Evolutionary conservation across 2,888 invertebrate species (phyloP).

Genomic region (Cerceris ruficornis): DNA sequence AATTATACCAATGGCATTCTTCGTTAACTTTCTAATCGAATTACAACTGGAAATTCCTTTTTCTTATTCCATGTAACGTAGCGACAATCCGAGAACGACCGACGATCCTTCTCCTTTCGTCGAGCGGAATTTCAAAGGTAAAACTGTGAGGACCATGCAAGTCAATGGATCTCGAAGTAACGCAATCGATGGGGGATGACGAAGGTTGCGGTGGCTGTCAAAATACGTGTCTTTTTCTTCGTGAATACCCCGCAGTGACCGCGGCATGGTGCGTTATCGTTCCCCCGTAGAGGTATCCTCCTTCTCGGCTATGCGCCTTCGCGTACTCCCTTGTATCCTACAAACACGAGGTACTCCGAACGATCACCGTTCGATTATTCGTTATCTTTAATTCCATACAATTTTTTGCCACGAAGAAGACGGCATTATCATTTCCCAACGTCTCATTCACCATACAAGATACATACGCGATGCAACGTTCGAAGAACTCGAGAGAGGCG

Average conservation of each 20-base stretch:
- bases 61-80: neutral
- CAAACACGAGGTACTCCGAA: constrained; percentile 3
- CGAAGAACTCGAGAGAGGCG: neutral
- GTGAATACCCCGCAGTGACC: constrained; percentile 69
- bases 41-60: neutral
- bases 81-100: neutral
- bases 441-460: neutral
- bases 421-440: too few species aligned
- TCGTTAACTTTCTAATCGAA: neutral
- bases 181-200: constrained; percentile 67
- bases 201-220: constrained; percentile 74
- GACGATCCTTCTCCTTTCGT: neutral
- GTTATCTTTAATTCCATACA: neutral
- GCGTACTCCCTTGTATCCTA: constrained; percentile 23
- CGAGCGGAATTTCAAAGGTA: constrained; percentile 42
- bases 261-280: constrained; percentile 69
- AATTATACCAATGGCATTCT: neutral
- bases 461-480: neutral
- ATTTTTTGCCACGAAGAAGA: neutral
- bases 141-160: constrained; percentile 35
- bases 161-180: constrained; percentile 45
- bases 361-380: neutral
- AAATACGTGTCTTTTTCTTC: constrained; percentile 71
- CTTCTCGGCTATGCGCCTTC: constrained; percentile 11
- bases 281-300: constrained; percentile 26